phyloP scores from a whole-genome alignment of 2,113 vertebrate species.

The Pholis gunnellus region DNA sequence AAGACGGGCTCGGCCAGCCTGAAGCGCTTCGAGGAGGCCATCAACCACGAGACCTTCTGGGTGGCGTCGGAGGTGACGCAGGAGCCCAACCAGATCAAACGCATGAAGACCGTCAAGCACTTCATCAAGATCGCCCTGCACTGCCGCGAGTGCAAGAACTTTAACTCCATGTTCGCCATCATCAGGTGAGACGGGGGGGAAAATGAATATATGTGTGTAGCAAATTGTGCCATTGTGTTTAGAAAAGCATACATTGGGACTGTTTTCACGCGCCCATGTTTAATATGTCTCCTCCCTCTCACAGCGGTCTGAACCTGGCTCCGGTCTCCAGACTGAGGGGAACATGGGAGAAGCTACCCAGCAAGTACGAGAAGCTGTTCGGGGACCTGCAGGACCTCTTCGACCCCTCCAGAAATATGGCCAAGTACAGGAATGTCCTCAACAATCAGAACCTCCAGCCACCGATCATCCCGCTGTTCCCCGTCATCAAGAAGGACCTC shows the following conservation, averaged over 20 bases:
- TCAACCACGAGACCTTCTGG: constrained; percentile 99
- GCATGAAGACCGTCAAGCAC: constrained; percentile 98
- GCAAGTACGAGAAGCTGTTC: constrained; percentile 98
- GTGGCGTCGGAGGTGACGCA: constrained; percentile 95
- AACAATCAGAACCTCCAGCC: constrained; percentile 98
- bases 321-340: constrained; percentile 96
- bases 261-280: not conserved
- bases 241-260: not conserved
- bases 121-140: constrained; percentile 99
- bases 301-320: constrained; percentile 95
- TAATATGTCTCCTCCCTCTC: not conserved
- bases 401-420: constrained; percentile 99
- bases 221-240: not conserved
- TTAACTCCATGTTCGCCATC: constrained; percentile 99
- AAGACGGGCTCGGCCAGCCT: constrained; percentile 91
- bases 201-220: not conserved
- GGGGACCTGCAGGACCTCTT: constrained; percentile 98
- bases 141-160: constrained; percentile 99
- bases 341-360: constrained; percentile 98
- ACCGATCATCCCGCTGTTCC: constrained; percentile 97
- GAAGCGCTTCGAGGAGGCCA: constrained; percentile 97
- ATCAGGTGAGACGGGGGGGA: constrained; percentile 88
- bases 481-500: constrained; percentile 99
- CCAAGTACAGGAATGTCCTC: constrained; percentile 97
- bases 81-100: constrained; percentile 96